Evolutionary conservation across 2,113 vertebrate species (phyloP).

Genomic region (Xyliphius kryptos): DNA sequence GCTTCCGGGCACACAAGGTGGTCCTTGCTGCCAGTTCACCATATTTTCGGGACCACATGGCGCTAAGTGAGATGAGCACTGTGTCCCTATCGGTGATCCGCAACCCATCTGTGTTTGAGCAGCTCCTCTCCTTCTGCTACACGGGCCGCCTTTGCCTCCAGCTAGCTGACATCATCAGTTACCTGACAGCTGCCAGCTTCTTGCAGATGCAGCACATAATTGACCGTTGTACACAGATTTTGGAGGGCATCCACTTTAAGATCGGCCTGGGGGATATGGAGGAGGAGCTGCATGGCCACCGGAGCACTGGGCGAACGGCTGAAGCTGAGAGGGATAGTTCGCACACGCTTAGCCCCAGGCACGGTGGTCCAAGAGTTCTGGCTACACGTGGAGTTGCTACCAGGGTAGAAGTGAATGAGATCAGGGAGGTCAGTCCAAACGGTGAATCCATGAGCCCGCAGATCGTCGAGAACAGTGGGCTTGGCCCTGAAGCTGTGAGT

Average conservation of each 20-base stretch:
- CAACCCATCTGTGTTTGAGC: conserved; percentile 91
- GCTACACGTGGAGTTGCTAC: conserved; percentile 61
- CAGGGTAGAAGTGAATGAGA: too few species aligned
- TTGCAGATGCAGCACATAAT: conserved; percentile 99
- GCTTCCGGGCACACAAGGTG: conserved; percentile 95
- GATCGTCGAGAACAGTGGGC: conserved; percentile 76
- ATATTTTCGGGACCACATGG: conserved; percentile 99
- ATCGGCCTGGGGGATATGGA: conserved; percentile 84
- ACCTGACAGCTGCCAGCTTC: conserved; percentile 95
- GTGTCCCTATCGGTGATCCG: conserved; percentile 95
- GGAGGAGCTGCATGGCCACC: conserved; percentile 67
- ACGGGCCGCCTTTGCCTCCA: conserved; percentile 90
- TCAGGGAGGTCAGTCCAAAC: conserved; percentile 70
- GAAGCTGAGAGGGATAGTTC: conserved; percentile 59
- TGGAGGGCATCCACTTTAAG: conserved; percentile 96
- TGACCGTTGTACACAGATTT: conserved; percentile 95
- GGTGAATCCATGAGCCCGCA: conserved; percentile 85
- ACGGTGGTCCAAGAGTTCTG: conserved; percentile 62
- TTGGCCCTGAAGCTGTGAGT: conserved; percentile 57
- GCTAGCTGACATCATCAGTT: conserved; percentile 95
- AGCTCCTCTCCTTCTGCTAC: conserved; percentile 95
- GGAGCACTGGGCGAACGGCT: conserved; percentile 63
- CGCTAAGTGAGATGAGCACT: conserved; percentile 95
- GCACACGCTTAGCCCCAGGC: conserved; percentile 67
- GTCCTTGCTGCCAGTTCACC: conserved; percentile 96